Conservation (phyloP, 2,888 invertebrate species). For the Zeuzera pyrina region DNA sequence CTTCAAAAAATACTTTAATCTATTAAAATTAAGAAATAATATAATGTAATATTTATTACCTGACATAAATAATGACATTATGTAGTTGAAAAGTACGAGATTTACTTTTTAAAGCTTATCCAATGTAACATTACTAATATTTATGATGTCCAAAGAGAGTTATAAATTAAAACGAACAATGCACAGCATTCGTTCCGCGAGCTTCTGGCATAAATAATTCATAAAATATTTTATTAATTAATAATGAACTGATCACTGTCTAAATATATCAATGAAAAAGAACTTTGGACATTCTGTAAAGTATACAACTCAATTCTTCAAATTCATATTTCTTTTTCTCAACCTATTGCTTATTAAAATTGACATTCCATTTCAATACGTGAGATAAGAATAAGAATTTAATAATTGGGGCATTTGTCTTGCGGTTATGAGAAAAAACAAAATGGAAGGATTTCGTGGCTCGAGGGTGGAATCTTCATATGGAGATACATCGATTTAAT, state of each 20-base stretch:
- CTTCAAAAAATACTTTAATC: too few species aligned
- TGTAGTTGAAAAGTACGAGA: too few species aligned
- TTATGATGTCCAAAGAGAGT: conserved; percentile 32
- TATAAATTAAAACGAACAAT: conserved; percentile 51
- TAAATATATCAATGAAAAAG: conserved; percentile 1
- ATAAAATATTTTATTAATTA: conserved; percentile 59
- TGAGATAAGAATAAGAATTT: conserved; percentile 47
- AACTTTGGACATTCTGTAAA: background rate
- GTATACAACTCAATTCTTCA: conserved; percentile 48
- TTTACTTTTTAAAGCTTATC: too few species aligned
- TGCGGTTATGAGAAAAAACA: conserved; percentile 45
- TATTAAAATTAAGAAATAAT: too few species aligned
- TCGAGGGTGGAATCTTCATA: conserved; percentile 19
- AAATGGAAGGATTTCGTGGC: conserved; percentile 28
- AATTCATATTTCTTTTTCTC: conserved; percentile 53
- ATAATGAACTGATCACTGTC: conserved; percentile 24
- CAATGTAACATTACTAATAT: too few species aligned
- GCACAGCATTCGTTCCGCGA: conserved; percentile 29
- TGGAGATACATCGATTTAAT: too few species aligned
- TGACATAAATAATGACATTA: too few species aligned
- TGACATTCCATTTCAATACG: conserved; percentile 32
- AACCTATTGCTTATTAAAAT: conserved; percentile 40
- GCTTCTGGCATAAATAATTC: conserved; percentile 47
- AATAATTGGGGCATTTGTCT: conserved; percentile 55
- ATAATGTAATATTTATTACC: too few species aligned